Evolutionary conservation across 64 coral and sea anemone species (phyloP).

Genomic region (Montipora capricornis): DNA sequence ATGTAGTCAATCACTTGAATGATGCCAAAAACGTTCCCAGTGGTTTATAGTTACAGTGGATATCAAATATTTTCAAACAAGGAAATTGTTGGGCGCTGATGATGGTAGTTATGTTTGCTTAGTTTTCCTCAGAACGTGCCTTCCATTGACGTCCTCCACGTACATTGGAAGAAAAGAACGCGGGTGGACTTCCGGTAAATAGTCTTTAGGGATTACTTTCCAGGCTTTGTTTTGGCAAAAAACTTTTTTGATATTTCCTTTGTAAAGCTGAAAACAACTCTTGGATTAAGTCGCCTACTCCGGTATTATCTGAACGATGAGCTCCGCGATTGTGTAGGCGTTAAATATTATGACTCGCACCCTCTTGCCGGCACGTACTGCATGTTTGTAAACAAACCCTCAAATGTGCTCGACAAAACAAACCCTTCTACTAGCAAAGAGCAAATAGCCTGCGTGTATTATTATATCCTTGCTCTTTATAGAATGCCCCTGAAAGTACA

Average conservation of each 20-base stretch:
- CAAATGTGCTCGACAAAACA: no score
- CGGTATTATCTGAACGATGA: background rate
- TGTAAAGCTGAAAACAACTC: background rate
- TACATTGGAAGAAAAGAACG: background rate
- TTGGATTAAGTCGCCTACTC: background rate
- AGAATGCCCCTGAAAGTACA: no score
- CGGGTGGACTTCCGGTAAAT: slow-evolving; percentile 22
- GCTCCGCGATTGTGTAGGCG: background rate
- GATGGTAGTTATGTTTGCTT: background rate
- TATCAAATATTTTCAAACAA: background rate
- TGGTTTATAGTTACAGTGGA: no score
- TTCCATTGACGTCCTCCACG: slow-evolving; percentile 9
- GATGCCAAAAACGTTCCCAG: no score
- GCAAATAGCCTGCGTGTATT: no score
- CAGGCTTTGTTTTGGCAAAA: background rate
- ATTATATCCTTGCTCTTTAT: no score
- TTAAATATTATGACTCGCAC: background rate
- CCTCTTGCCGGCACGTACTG: background rate
- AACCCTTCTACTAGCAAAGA: no score
- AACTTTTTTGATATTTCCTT: slow-evolving; percentile 10
- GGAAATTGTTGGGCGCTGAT: background rate
- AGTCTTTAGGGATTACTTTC: background rate
- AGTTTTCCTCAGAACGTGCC: background rate
- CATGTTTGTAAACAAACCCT: background rate
- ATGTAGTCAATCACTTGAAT: background rate